Evolutionary conservation across 64 coral and sea anemone species (phyloP).

Genomic region (Trachythela sp.): DNA sequence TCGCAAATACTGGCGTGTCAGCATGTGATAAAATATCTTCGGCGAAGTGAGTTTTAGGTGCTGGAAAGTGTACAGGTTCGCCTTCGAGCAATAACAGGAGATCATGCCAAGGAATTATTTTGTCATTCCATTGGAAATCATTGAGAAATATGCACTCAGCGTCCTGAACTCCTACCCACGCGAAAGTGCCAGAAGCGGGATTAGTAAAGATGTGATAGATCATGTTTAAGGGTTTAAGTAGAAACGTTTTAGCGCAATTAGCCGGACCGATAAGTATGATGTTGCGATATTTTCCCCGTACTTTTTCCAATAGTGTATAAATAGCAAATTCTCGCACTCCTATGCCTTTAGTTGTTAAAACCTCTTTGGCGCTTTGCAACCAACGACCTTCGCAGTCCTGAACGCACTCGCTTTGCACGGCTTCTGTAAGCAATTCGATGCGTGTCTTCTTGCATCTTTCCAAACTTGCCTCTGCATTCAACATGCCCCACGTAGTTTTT

Average conservation of each 20-base stretch:
- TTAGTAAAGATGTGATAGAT: slow-evolving; percentile 34
- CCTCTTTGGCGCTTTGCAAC: background rate
- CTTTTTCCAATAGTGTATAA: background rate
- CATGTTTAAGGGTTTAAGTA: slow-evolving; percentile 22
- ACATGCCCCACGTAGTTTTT: too few species aligned
- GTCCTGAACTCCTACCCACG: too few species aligned
- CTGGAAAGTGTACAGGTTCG: too few species aligned
- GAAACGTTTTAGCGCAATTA: slow-evolving; percentile 34
- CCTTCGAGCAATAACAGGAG: too few species aligned
- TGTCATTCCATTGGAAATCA: too few species aligned
- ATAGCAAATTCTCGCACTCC: background rate
- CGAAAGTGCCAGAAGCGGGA: slow-evolving; percentile 35
- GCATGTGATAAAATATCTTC: too few species aligned
- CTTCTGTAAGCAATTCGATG: background rate
- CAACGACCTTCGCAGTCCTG: background rate
- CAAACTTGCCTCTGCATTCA: too few species aligned
- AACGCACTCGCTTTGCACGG: background rate
- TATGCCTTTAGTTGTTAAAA: background rate
- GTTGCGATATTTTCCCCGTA: slow-evolving; percentile 38
- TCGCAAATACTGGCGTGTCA: slow-evolving; percentile 10
- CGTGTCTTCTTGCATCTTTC: background rate
- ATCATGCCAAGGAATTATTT: too few species aligned
- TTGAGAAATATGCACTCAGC: too few species aligned
- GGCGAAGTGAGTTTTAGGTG: too few species aligned
- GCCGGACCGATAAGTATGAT: slow-evolving; percentile 32